These are phyloP conservation scores for Aphis craccivora DNA, from an alignment of 1,140 invertebrate genomes.

Conservation along the genomic window DNA sequence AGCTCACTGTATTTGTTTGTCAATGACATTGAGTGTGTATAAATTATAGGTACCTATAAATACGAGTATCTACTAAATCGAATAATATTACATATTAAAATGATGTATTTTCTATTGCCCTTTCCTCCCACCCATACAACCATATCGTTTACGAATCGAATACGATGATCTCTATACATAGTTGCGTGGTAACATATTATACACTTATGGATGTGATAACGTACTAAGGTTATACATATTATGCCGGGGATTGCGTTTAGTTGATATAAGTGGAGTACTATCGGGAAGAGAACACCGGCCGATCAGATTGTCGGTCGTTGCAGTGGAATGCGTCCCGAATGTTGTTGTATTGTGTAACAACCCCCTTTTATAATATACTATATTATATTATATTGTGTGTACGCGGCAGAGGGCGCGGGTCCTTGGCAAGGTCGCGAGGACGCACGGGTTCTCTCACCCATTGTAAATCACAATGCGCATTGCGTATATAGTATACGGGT, in stretches of 20 bases:
- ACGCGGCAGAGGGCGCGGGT: background rate
- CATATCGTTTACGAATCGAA: background rate
- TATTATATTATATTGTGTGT: background rate
- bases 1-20: background rate
- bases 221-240: background rate
- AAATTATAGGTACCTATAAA: background rate
- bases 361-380: slow-evolving; percentile 36
- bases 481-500: background rate
- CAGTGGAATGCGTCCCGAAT: slow-evolving; percentile 41
- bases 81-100: background rate
- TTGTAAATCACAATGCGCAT: slow-evolving; percentile 24
- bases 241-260: background rate
- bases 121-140: background rate
- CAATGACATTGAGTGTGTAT: background rate
- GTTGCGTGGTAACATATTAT: background rate
- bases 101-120: background rate
- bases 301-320: background rate
- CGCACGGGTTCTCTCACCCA: slow-evolving; percentile 28
- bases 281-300: background rate
- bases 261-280: background rate
- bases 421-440: slow-evolving; percentile 49
- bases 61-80: background rate
- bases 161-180: background rate
- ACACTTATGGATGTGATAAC: background rate
- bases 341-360: slow-evolving; percentile 51